Base-by-base conservation (phyloP, 2,113 vertebrate species). In the Pseudolaguvia tuberculata region DNA sequence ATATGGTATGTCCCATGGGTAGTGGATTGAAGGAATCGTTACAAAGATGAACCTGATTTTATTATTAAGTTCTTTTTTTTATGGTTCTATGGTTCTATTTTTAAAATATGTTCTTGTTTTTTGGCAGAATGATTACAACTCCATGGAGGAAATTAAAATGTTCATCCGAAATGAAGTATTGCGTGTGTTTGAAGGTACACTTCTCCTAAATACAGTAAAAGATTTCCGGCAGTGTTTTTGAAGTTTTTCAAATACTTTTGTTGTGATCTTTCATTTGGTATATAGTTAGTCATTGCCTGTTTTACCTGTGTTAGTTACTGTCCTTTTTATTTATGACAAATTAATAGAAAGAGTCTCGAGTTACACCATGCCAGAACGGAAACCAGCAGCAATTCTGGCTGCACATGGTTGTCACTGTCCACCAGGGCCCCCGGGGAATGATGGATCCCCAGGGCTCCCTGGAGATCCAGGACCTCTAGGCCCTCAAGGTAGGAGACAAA, bases 131-230 rank as follows among this genome's bases (percentile, higher is more conserved):
- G 92, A 95, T 85, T 70, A 85, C 7, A 63, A 91, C 83, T 89
- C 93, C 86, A 87, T 94, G 83, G 93, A 97, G 85, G 96, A 98
- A 90, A 93, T 99, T 79, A 94, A 92, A 89, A 89, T 81, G 65
- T 94, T 95, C 23, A 95, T 99, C 82, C 92, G 85, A 87, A 93
- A 87, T 82, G 96, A 98, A 85, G 92, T 98, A 73, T 86, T 94
- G 73, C 92, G 89, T 70, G 86, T 97, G 86, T 93, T 99, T 90
- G 94, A 97, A 94, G 97, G 97, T 98, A 91, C 27, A 73, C 63
- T 17, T 70, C 39, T n/a, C n/a, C 25, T 21, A 2, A 55, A 3
- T 31, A 61, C 20, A 31, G 1, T 20, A 18, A 11, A 42, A 8
- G 14, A 12, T 74, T 21, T 27, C 42, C 48, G 21, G 35, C 17